Conservation (phyloP, 2,797 vertebrate genomes). For the Crocidura indochinensis region DNA sequence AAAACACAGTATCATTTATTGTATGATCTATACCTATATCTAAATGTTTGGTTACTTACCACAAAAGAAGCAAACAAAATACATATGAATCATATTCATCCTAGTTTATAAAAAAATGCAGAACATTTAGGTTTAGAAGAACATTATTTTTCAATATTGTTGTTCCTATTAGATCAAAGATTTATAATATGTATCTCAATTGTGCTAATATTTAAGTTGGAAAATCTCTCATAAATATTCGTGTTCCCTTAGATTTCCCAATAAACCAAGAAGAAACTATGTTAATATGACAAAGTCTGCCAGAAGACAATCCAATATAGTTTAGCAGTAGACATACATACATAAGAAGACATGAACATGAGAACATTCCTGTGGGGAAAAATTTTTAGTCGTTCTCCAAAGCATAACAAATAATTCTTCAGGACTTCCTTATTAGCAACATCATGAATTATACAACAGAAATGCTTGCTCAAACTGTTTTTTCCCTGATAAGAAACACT, state of each 20-base stretch:
- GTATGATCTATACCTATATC: no score
- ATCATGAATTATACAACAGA: slow-evolving; percentile 91
- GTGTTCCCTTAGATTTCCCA: not conserved
- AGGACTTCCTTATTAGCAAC: slow-evolving; percentile 89
- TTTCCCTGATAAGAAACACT: slow-evolving; percentile 90
- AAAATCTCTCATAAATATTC: slow-evolving; percentile 42
- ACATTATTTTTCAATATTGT: slow-evolving; percentile 11
- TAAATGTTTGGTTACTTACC: not conserved
- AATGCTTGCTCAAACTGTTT: slow-evolving; percentile 89
- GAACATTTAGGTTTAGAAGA: not conserved
- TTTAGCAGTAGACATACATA: slow-evolving; percentile 62
- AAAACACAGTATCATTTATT: not conserved
- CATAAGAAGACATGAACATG: slow-evolving; percentile 80
- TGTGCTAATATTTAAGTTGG: not conserved
- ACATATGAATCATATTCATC: not conserved
- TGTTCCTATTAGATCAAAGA: slow-evolving; percentile 1
- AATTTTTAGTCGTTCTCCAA: slow-evolving; percentile 80
- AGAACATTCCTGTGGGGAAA: slow-evolving; percentile 18
- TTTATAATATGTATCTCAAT: slow-evolving; percentile 1
- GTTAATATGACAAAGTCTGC: slow-evolving; percentile 61
- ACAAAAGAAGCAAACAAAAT: not conserved
- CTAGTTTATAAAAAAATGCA: slow-evolving; percentile 36
- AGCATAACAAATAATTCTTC: slow-evolving; percentile 87
- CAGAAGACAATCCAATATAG: slow-evolving; percentile 66
- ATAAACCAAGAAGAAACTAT: slow-evolving; percentile 39